Base-by-base conservation (phyloP, 2,113 vertebrate genomes). In the Falco punctatus region DNA sequence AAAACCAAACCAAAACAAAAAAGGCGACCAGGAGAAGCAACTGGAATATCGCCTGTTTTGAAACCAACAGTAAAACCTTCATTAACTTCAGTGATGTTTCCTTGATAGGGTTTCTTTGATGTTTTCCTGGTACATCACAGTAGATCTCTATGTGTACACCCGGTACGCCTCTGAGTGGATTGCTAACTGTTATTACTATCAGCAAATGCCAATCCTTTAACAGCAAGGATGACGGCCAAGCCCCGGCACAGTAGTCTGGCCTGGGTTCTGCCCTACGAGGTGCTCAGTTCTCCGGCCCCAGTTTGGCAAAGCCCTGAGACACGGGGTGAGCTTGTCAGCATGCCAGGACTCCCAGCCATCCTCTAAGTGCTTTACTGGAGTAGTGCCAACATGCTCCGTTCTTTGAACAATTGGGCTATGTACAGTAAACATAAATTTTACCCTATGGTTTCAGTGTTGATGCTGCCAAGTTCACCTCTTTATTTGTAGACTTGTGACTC, bases 331-430 rank as follows among this genome's bases (percentile, higher is more conserved):
- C 67, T 82, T 82, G 74, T 77, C 2, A 5, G 82, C 71, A 61
- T 0, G 6, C 46, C 54, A 65, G 49, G 70, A 82, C 58, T 83
- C 85, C 59, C 90, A 80, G 55, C 11, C 0, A 0, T 52, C 54
- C 75, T 66, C 69, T 94, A 94, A 97, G 96, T 96, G 96, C 93
- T 95, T 58, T 46, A 7, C 88, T 96, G 96, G 95, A 10, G 38
- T 30, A 38, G 28, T 81, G 92, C 96, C 96, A 96, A 1, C 2
- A 0, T 17, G 82, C 81, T 91, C 54, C 16, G 54, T 70, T 69
- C 88, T 77, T 70, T 65, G 82, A 92, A 86, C 44, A 62, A 6
- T 21, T n/a, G 33, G 46, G 24, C 51, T 92, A 17, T 0, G 1
- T 59, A 69, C 79, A 92, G 75, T 38, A 96, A 95, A 88, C 55